Percentiles rank a stretch among this genome's conserved stretches.
Evolutionary conservation across 2,888 invertebrate genomes (phyloP).

Genomic region (Sphaerophoria taeniata): DNA sequence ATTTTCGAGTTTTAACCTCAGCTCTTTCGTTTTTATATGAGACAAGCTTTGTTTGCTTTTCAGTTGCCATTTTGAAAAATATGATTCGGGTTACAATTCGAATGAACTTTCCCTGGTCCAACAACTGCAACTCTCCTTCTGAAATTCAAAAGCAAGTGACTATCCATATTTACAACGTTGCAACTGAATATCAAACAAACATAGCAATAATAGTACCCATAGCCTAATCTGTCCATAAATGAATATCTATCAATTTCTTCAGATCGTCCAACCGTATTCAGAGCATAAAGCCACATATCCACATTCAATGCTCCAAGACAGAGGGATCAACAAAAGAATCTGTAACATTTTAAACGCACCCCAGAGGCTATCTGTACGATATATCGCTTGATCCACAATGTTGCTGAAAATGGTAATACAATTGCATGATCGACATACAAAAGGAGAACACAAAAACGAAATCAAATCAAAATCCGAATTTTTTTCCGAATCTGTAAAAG

Average conservation of each 20-base stretch:
- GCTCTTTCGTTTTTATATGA: constrained; percentile 5
- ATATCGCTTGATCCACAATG: constrained; percentile 34
- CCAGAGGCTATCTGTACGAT: constrained; percentile 55
- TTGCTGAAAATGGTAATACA: constrained; percentile 71
- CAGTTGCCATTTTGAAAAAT: neutral
- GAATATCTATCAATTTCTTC: constrained; percentile 58
- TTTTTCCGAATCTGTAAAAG: constrained; percentile 32
- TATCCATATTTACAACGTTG: constrained; percentile 8
- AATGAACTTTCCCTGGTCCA: neutral
- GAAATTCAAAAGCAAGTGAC: constrained; percentile 26
- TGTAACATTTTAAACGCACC: constrained; percentile 74
- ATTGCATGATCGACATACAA: constrained; percentile 72
- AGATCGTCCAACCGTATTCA: constrained; percentile 39
- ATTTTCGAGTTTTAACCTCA: constrained; percentile 1
- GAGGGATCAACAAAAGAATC: constrained; percentile 50
- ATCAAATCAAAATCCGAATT: constrained; percentile 9
- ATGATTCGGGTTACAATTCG: too few relatives aligned
- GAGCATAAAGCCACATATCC: constrained; percentile 34
- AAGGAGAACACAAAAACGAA: constrained; percentile 41
- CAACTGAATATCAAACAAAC: constrained; percentile 14
- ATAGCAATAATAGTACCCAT: constrained; percentile 45
- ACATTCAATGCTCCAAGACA: constrained; percentile 2
- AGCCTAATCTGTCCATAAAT: constrained; percentile 70
- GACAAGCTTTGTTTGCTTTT: neutral
- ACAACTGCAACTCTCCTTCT: neutral